phyloP scores from a whole-genome alignment of 2,113 vertebrate species.

The Erinaceus europaeus region DNA sequence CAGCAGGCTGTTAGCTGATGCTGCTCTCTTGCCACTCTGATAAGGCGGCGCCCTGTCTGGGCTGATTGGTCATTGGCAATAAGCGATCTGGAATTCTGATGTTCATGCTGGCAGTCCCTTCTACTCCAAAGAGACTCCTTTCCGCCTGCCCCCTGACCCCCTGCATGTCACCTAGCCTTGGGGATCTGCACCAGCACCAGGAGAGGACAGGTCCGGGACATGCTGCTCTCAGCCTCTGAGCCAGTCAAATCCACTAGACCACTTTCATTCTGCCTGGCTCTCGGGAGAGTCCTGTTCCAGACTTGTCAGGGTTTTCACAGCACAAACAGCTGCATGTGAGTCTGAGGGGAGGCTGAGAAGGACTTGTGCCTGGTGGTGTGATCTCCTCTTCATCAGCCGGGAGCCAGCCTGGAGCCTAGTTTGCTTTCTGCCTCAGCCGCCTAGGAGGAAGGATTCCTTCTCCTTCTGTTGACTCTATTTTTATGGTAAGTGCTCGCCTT shows the following conservation, averaged over 20 bases:
- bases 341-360: conserved; percentile 62
- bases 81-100: conserved; percentile 84
- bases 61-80: conserved; percentile 84
- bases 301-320: conserved; percentile 74
- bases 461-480: conserved; percentile 85
- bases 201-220: conserved; percentile 70
- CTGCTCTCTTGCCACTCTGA: conserved; percentile 77
- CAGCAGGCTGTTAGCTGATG: conserved; percentile 65
- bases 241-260: conserved; percentile 65
- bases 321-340: conserved; percentile 78
- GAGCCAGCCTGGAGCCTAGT: conserved; percentile 54
- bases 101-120: conserved; percentile 73
- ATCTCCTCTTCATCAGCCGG: conserved; percentile 59
- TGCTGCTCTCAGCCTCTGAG: conserved; percentile 61
- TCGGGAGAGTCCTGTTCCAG: conserved; percentile 70
- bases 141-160: conserved; percentile 40
- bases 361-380: conserved; percentile 60
- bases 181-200: conserved; percentile 23
- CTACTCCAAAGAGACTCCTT: conserved; percentile 73
- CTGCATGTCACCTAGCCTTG: background rate
- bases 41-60: conserved; percentile 73
- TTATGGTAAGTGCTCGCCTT: conserved; percentile 90
- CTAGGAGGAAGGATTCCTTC: conserved; percentile 71
- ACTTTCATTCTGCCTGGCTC: conserved; percentile 66
- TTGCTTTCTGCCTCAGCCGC: conserved; percentile 70